Conservation (phyloP, 2,113 vertebrate species). For the Corythaeola cristata region DNA sequence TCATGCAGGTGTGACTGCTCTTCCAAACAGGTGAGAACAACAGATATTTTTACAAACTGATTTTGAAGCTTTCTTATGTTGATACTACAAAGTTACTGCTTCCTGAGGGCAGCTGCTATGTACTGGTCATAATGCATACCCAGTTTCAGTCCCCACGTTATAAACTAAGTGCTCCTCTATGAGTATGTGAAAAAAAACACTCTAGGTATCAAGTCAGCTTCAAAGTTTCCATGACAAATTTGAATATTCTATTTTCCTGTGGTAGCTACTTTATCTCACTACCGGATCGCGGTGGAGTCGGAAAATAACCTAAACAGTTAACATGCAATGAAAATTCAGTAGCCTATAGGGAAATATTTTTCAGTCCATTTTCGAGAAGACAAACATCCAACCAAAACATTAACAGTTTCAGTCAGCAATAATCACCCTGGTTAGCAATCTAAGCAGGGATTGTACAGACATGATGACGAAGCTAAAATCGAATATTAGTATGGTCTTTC, state of each 20-base stretch:
- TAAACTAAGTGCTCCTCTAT: not conserved
- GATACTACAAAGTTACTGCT: not conserved
- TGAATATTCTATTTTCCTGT: not conserved
- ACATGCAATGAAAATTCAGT: slow-evolving; percentile 61
- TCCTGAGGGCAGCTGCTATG: not conserved
- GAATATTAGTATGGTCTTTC: slow-evolving; percentile 6
- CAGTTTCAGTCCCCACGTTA: not conserved
- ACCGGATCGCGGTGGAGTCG: not conserved
- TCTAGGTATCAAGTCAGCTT: not conserved
- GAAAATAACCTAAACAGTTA: slow-evolving; percentile 39
- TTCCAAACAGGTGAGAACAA: not conserved
- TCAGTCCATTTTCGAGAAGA: slow-evolving; percentile 44
- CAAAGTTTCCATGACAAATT: not conserved
- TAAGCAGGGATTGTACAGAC: slow-evolving; percentile 17
- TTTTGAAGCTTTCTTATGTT: not conserved
- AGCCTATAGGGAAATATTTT: slow-evolving; percentile 48
- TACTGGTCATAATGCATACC: not conserved
- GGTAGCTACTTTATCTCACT: not conserved
- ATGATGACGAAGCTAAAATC: not conserved
- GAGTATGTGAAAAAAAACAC: not conserved
- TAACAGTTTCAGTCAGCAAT: slow-evolving; percentile 51
- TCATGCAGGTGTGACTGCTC: not conserved
- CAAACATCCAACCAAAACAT: slow-evolving; percentile 42
- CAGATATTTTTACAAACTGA: not conserved
- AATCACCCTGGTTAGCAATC: slow-evolving; percentile 57